phyloP scores from a whole-genome alignment of 2,797 vertebrate genomes.

The Siniperca obscura region DNA sequence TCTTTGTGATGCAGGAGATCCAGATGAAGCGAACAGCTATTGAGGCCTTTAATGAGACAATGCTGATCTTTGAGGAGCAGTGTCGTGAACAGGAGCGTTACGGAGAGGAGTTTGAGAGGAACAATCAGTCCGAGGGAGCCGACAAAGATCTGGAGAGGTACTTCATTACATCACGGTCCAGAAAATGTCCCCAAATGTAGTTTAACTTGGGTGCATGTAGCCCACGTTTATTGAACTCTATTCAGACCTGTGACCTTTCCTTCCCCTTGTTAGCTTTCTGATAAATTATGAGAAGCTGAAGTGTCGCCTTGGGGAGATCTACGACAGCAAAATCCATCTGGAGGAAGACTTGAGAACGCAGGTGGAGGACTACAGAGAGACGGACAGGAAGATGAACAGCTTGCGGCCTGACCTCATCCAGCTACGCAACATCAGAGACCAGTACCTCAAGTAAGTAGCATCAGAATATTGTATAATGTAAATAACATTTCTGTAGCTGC shows the following conservation, averaged over 20 bases:
- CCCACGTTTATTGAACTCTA: not conserved
- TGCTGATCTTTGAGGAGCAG: conserved; percentile 96
- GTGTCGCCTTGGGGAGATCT: conserved; percentile 97
- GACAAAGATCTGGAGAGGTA: conserved; percentile 95
- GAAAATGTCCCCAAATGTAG: not conserved
- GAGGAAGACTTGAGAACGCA: conserved; percentile 98
- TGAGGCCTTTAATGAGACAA: conserved; percentile 95
- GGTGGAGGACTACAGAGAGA: conserved; percentile 98
- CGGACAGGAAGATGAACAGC: conserved; percentile 98
- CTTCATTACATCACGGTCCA: not conserved
- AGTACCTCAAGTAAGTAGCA: conserved; percentile 95
- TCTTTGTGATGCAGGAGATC: conserved; percentile 89
- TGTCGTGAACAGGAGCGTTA: conserved; percentile 94
- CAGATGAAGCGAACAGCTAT: conserved; percentile 97
- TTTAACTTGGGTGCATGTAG: not conserved
- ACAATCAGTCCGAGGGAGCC: conserved; percentile 79
- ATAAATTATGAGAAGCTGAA: conserved; percentile 99
- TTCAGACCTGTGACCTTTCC: conserved; percentile 31
- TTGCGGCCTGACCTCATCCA: conserved; percentile 98
- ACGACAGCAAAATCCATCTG: conserved; percentile 96
- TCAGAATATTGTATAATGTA: not conserved
- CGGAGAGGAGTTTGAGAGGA: conserved; percentile 90
- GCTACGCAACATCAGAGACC: conserved; percentile 97
- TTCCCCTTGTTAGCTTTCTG: conserved; percentile 88
- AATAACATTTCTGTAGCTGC: not conserved